Conservation (phyloP, 2,113 vertebrate species). For the Urocynchramus pylzowi region DNA sequence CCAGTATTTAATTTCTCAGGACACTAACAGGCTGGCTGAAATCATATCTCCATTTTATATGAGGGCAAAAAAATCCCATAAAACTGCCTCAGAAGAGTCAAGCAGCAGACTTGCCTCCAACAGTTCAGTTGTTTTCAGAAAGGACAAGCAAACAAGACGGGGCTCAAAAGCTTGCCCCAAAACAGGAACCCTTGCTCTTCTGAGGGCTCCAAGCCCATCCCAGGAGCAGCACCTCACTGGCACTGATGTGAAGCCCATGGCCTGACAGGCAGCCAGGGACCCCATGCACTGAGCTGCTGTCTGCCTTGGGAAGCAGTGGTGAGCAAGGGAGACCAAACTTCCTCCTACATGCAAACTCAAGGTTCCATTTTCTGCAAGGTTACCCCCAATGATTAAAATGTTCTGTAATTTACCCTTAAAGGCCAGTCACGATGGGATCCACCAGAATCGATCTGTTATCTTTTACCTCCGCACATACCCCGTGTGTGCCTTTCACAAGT, state of each 20-base stretch:
- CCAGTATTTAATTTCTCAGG: not conserved
- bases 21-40: not conserved
- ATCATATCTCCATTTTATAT: not conserved
- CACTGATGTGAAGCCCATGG: not conserved
- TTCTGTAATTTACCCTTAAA: constrained; percentile 88
- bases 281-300: not conserved
- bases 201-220: not conserved
- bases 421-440: constrained; percentile 85
- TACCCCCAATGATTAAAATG: constrained; percentile 90
- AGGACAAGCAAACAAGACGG: not conserved
- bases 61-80: not conserved
- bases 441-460: constrained; percentile 83
- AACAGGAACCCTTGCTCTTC: not conserved
- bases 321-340: constrained; percentile 74
- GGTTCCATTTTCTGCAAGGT: constrained; percentile 77
- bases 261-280: not conserved
- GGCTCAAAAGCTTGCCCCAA: not conserved
- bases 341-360: constrained; percentile 57
- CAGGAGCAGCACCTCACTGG: not conserved
- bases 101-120: not conserved
- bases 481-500: not conserved
- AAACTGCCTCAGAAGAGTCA: not conserved
- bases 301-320: constrained; percentile 60
- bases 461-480: constrained; percentile 37
- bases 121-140: not conserved